Percentiles rank a stretch among this genome's conserved stretches.
Evolutionary conservation across 1,140 invertebrate genomes (phyloP).

Genomic region (Wasmannia auropunctata): DNA sequence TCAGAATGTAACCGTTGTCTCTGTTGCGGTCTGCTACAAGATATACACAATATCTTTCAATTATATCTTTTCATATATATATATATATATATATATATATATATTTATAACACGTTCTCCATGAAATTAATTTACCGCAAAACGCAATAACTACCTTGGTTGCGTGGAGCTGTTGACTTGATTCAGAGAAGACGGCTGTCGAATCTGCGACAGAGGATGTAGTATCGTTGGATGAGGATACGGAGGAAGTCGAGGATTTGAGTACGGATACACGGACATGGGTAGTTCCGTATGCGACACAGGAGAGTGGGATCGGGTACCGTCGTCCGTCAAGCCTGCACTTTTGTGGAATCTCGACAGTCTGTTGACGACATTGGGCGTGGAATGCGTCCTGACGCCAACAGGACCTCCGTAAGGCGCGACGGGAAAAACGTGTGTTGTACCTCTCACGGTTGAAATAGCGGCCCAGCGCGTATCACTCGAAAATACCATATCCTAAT

Average conservation of each 20-base stretch:
- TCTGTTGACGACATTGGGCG: conserved; percentile 96
- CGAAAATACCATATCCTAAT: conserved; percentile 94
- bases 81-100: too few relatives aligned
- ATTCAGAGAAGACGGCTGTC: conserved; percentile 89
- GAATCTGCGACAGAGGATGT: conserved; percentile 93
- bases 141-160: conserved; percentile 81
- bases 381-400: conserved; percentile 96
- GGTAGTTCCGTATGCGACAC: conserved; percentile 86
- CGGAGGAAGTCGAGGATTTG: conserved; percentile 95
- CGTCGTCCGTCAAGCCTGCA: conserved; percentile 93
- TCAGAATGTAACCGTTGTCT: conserved; percentile 90
- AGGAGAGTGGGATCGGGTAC: conserved; percentile 91
- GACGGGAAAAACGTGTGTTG: conserved; percentile 98
- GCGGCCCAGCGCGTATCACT: conserved; percentile 98
- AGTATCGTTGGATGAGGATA: conserved; percentile 94
- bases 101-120: too few relatives aligned
- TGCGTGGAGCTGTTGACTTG: conserved; percentile 85
- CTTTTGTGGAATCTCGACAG: conserved; percentile 98
- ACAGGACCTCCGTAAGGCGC: conserved; percentile 98
- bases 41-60: conserved; percentile 21
- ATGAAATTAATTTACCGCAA: not conserved
- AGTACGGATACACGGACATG: conserved; percentile 90
- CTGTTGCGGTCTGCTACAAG: conserved; percentile 78
- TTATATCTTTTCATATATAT: not conserved
- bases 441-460: conserved; percentile 97